Conservation (phyloP, 2,113 vertebrate genomes). For the Candoia aspera region DNA sequence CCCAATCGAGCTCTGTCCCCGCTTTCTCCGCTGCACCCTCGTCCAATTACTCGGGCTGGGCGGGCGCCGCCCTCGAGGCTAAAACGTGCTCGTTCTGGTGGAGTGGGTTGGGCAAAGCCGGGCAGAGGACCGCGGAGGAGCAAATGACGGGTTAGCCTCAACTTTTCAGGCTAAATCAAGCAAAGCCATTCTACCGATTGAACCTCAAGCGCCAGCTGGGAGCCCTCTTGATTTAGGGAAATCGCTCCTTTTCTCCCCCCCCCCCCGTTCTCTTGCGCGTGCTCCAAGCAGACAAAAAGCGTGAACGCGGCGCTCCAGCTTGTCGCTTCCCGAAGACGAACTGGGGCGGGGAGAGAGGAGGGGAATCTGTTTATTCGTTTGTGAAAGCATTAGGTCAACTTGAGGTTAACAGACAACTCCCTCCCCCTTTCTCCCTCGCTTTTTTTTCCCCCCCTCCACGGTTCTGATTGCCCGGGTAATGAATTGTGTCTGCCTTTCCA, state of each 20-base stretch:
- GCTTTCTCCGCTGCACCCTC: neutral
- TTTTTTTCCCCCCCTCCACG: neutral
- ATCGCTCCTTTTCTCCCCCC: neutral
- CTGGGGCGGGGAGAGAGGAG: too few relatives aligned
- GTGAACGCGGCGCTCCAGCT: neutral
- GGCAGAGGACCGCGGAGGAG: neutral
- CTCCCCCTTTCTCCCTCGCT: neutral
- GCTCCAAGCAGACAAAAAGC: constrained; percentile 3
- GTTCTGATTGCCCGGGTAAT: constrained; percentile 23
- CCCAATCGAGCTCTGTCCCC: neutral
- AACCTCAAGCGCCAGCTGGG: too few relatives aligned
- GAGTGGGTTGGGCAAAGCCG: neutral
- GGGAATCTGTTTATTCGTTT: constrained; percentile 39
- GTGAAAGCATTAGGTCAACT: constrained; percentile 57
- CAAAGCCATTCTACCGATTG: neutral
- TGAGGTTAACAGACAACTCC: constrained; percentile 31
- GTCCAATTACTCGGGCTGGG: neutral
- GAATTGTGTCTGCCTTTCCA: constrained; percentile 35
- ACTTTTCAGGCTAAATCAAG: neutral
- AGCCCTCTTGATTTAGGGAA: neutral
- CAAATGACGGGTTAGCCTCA: neutral
- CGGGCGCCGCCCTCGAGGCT: neutral
- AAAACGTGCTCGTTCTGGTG: neutral
- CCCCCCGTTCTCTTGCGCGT: neutral
- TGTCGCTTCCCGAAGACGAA: neutral